Percentiles rank a stretch among this genome's conserved stretches.
Evolutionary conservation across 2,888 invertebrate species (phyloP).

Genomic region (Hymenopus coronatus): DNA sequence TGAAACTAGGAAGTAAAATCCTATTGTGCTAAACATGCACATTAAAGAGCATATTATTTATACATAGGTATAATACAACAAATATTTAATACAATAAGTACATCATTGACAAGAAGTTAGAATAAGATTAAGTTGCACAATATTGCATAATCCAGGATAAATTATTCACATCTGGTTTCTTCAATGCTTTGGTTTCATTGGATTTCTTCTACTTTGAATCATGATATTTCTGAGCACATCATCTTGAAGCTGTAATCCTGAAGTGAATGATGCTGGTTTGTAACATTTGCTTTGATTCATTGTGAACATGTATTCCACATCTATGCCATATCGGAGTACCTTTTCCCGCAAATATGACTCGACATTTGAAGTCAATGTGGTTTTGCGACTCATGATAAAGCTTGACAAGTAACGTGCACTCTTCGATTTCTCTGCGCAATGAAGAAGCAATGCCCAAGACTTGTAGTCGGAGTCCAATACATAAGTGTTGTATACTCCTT

Average conservation of each 20-base stretch:
- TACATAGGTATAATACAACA: no score
- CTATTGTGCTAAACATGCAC: no score
- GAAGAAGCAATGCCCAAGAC: conserved; percentile 78
- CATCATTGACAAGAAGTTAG: no score
- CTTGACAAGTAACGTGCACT: conserved; percentile 78
- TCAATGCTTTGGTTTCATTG: neutral
- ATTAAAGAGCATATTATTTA: no score
- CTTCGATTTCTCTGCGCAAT: conserved; percentile 80
- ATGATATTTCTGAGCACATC: neutral
- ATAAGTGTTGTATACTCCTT: conserved; percentile 85
- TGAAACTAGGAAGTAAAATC: no score
- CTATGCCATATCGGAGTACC: conserved; percentile 76
- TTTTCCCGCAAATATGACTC: conserved; percentile 71
- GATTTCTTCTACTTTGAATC: neutral
- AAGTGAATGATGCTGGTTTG: neutral
- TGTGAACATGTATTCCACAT: conserved; percentile 77
- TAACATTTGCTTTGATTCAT: conserved; percentile 71
- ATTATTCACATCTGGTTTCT: no score
- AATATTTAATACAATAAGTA: no score
- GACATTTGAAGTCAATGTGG: conserved; percentile 61
- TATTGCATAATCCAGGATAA: no score
- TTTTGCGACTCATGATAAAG: conserved; percentile 69
- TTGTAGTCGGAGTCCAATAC: conserved; percentile 80
- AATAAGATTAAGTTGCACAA: no score
- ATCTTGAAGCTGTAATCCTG: neutral